phyloP scores from a whole-genome alignment of 2,888 invertebrate species.

The Aelia acuminata region DNA sequence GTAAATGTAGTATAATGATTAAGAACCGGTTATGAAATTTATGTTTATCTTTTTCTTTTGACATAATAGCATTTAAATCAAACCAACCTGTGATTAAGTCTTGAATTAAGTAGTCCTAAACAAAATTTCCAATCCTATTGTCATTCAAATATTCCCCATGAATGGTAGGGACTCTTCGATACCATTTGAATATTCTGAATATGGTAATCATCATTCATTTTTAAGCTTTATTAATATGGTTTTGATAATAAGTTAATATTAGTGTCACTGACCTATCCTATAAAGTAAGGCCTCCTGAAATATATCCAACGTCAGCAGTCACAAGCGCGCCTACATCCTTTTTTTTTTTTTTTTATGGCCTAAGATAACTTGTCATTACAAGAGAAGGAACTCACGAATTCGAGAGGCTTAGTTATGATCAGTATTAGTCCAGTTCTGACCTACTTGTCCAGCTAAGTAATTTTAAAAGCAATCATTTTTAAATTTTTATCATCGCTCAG shows the following conservation, averaged over 20 bases:
- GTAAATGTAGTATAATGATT: not conserved
- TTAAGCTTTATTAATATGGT: constrained; percentile 6
- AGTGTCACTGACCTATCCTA: constrained; percentile 13
- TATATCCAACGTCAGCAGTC: not conserved
- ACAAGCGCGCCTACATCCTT: not conserved
- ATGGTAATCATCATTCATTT: not conserved
- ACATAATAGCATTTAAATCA: not conserved
- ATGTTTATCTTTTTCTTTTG: not conserved
- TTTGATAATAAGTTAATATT: not conserved
- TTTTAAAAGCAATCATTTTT: not conserved
- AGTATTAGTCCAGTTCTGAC: not conserved
- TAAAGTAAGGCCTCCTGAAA: not conserved
- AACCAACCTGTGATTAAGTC: not conserved
- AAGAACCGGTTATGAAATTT: not conserved
- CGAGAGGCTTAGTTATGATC: not conserved
- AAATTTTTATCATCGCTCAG: not conserved
- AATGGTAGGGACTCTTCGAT: not conserved
- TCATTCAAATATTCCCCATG: not conserved
- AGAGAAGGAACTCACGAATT: not conserved
- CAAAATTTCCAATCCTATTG: constrained; percentile 19
- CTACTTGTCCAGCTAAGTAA: not conserved
- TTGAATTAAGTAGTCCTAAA: not conserved
- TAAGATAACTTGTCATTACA: not conserved
- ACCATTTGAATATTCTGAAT: not conserved
- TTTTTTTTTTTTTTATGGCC: not conserved